Percentiles rank a stretch among this genome's conserved stretches.
phyloP scores from a whole-genome alignment of 92 coral and sea anemone species.

The Epizoanthus stellaris region DNA sequence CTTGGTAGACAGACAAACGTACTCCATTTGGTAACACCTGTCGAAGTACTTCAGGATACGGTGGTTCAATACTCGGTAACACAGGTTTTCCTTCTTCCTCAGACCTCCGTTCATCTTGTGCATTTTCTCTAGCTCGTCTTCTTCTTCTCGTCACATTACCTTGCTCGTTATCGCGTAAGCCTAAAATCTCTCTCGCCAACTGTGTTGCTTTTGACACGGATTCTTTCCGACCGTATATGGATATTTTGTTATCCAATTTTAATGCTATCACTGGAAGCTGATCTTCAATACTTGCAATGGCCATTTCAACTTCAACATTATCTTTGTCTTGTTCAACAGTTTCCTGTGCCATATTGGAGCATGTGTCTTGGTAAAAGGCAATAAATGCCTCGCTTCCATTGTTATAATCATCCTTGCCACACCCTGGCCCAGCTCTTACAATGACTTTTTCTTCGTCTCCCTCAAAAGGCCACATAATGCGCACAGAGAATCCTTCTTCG shows the following conservation, averaged over 20 bases:
- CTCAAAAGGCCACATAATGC: constrained; percentile 8
- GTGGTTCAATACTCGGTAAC: background rate
- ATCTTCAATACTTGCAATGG: background rate
- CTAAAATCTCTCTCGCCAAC: background rate
- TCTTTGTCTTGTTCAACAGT: background rate
- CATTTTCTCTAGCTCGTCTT: background rate
- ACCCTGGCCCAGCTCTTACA: constrained; percentile 5
- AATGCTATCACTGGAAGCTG: background rate
- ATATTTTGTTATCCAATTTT: background rate
- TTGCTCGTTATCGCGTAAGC: background rate
- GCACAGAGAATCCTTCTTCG: background rate
- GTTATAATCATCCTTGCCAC: background rate
- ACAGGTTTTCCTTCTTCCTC: background rate
- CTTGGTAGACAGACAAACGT: constrained; percentile 74
- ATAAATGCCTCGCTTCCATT: background rate
- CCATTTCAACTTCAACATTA: background rate
- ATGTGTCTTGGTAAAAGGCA: background rate
- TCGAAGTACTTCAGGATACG: background rate
- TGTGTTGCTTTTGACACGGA: background rate
- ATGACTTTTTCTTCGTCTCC: background rate
- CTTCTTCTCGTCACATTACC: background rate
- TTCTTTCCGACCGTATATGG: constrained; percentile 9
- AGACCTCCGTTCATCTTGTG: background rate
- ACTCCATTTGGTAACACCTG: constrained; percentile 50
- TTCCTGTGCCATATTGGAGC: constrained; percentile 23